A percentile compares a stretch with the other conserved stretches of the same genome.
These are phyloP conservation scores for Chalcis sispes DNA, from an alignment of 2,888 invertebrate genomes.

Conservation along the genomic window DNA sequence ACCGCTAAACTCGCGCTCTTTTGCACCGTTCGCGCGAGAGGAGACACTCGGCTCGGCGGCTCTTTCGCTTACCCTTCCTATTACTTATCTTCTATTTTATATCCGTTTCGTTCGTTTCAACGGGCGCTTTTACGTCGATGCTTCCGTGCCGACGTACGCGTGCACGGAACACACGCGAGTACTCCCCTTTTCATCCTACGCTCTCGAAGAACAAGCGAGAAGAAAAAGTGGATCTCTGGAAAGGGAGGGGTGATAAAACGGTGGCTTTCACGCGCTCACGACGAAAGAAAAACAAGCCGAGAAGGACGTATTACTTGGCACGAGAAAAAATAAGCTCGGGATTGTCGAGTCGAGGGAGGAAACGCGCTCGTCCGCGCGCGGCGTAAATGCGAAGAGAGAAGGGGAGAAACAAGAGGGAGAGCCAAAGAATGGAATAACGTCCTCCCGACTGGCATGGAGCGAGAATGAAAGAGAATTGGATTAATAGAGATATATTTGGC, in stretches of 20 bases:
- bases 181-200: background rate
- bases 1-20: background rate
- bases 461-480: slow-evolving; percentile 45
- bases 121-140: too few relatives aligned
- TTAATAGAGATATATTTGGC: slow-evolving; percentile 55
- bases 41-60: background rate
- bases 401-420: slow-evolving; percentile 8
- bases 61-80: background rate
- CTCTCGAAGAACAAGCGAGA: too few relatives aligned
- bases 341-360: background rate
- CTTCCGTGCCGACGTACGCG: background rate
- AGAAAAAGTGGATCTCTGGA: background rate
- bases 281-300: slow-evolving; percentile 12
- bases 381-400: background rate
- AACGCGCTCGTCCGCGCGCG: background rate
- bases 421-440: slow-evolving; percentile 53
- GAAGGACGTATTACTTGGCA: slow-evolving; percentile 11
- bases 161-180: too few relatives aligned
- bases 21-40: background rate
- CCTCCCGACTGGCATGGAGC: background rate
- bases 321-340: slow-evolving; percentile 28
- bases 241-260: background rate
- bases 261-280: background rate
- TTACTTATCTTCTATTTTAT: too few relatives aligned
- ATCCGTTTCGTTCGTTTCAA: too few relatives aligned